Evolutionary conservation across 2,113 vertebrate genomes (phyloP).

Genomic region (Spermophilus dauricus): DNA sequence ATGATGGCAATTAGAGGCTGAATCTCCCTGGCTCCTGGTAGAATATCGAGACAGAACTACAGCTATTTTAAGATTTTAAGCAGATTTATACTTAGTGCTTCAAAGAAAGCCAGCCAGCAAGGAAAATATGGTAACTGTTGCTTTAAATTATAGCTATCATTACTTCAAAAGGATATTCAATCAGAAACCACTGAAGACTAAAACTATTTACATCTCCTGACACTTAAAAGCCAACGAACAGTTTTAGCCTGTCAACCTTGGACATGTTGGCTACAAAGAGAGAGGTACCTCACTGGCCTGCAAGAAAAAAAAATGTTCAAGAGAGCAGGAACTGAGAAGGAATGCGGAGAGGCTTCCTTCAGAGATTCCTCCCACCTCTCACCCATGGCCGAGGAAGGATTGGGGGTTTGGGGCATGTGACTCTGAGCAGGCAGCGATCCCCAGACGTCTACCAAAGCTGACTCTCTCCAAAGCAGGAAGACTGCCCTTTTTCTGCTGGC

Average conservation of each 20-base stretch:
- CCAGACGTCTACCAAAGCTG: neutral
- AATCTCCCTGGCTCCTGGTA: conserved; percentile 85
- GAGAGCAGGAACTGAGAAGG: conserved; percentile 71
- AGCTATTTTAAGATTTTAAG: conserved; percentile 89
- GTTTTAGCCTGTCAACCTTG: conserved; percentile 87
- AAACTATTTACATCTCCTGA: conserved; percentile 90
- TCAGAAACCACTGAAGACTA: conserved; percentile 89
- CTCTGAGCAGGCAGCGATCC: neutral
- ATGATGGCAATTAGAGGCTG: conserved; percentile 90
- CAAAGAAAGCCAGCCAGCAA: conserved; percentile 89
- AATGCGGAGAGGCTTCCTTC: conserved; percentile 74
- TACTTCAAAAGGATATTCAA: conserved; percentile 92
- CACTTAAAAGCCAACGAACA: conserved; percentile 87
- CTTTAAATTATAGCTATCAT: conserved; percentile 93
- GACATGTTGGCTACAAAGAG: conserved; percentile 74
- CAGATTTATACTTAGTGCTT: conserved; percentile 90
- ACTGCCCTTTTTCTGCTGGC: conserved; percentile 28
- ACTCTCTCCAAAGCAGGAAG: neutral
- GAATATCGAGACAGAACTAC: conserved; percentile 82
- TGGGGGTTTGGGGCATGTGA: fast-evolving
- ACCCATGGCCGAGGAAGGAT: neutral
- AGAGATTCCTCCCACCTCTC: conserved; percentile 68
- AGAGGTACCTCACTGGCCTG: conserved; percentile 69
- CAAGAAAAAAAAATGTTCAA: conserved; percentile 75
- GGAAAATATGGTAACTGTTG: conserved; percentile 93